phyloP scores from a whole-genome alignment of 53 echinoderm and acorn worm species.

The Holothuria leucospilota region DNA sequence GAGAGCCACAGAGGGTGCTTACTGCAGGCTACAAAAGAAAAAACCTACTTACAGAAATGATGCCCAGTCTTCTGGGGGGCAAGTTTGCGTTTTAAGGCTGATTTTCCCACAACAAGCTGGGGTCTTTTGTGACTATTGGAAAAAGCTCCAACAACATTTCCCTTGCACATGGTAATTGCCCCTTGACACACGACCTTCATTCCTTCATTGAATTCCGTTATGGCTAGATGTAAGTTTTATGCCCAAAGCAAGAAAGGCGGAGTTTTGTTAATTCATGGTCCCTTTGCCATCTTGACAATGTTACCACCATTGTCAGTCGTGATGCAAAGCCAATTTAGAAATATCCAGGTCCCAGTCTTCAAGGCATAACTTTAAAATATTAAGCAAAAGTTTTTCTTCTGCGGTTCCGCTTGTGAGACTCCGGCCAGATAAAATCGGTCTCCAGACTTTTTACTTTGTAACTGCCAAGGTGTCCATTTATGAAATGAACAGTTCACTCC shows the following conservation, averaged over 20 bases:
- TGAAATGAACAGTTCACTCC: conserved; percentile 27
- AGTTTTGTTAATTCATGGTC: not conserved
- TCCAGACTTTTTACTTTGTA: conserved; percentile 7
- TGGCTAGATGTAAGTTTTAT: conserved; percentile 34
- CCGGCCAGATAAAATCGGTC: conserved; percentile 6
- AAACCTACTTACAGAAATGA: conserved; percentile 26
- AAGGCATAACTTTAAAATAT: not conserved
- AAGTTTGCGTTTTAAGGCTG: not conserved
- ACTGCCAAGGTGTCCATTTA: conserved; percentile 13
- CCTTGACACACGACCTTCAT: not conserved
- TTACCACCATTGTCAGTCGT: conserved; percentile 26
- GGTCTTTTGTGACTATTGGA: not conserved
- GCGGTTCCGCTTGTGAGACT: conserved; percentile 34
- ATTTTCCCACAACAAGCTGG: not conserved
- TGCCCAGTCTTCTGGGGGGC: conserved; percentile 6
- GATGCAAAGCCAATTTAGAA: not conserved
- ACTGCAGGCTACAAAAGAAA: no score
- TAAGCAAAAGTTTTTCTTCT: conserved; percentile 21
- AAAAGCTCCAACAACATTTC: conserved; percentile 27
- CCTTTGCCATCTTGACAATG: conserved; percentile 35
- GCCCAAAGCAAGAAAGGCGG: no score
- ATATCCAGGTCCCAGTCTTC: conserved; percentile 33
- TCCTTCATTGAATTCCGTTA: conserved; percentile 26
- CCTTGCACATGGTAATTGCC: conserved; percentile 7
- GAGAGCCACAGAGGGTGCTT: no score